Percentiles rank a stretch among this genome's conserved stretches.
These are phyloP conservation scores for Mormyrops attenuatus DNA, from an alignment of 2,797 vertebrate genomes.

Conservation along the genomic window DNA sequence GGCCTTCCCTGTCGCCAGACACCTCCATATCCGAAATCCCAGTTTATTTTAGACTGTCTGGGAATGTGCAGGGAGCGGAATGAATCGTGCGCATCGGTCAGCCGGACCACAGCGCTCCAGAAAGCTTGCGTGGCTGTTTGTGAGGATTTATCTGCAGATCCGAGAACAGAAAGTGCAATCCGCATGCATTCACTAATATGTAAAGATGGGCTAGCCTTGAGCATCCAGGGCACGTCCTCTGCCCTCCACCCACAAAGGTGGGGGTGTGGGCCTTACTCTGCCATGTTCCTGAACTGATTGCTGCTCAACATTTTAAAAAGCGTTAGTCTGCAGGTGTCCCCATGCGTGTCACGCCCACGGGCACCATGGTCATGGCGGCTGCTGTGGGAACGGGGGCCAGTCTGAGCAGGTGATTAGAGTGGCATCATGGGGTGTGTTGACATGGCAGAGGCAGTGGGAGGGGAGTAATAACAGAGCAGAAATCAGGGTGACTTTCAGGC, in stretches of 20 bases:
- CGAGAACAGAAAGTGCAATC: background rate
- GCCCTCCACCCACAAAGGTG: too few species aligned
- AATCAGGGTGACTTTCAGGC: conserved; percentile 47
- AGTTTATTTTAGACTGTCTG: conserved; percentile 25
- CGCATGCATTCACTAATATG: background rate
- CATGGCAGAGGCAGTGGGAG: conserved; percentile 42
- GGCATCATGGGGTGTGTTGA: conserved; percentile 20
- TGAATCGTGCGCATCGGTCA: background rate
- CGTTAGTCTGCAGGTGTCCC: conserved; percentile 41
- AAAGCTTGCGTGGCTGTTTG: background rate
- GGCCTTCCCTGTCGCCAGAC: conserved; percentile 18
- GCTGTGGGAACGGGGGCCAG: conserved; percentile 41
- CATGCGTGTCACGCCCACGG: conserved; percentile 47
- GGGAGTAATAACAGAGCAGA: conserved; percentile 54
- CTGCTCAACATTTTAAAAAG: background rate
- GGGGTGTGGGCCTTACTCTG: background rate
- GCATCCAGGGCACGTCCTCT: background rate
- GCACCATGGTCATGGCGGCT: conserved; percentile 52
- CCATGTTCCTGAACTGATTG: background rate
- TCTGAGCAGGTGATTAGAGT: conserved; percentile 32
- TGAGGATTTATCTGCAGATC: background rate
- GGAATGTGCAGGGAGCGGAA: conserved; percentile 23
- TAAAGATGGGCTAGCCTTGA: background rate
- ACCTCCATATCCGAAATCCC: background rate
- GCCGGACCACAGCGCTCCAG: background rate